These are phyloP conservation scores for Recurvirostra avosetta DNA, from an alignment of 2,113 vertebrate genomes.

Conservation along the genomic window DNA sequence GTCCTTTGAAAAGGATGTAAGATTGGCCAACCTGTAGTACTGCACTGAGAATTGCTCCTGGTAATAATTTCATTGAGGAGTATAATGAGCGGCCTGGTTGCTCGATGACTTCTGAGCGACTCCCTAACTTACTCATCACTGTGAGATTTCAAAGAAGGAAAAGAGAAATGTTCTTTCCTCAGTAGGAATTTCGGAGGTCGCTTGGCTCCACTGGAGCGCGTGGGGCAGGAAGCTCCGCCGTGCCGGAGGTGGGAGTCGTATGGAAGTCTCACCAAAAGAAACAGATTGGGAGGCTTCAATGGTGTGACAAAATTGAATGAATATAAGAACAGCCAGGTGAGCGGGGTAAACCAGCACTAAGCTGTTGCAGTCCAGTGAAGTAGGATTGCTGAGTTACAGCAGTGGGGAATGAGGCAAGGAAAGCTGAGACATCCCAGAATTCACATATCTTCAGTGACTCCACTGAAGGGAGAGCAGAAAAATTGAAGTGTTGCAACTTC, in stretches of 20 bases:
- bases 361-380: neutral
- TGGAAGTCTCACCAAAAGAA: neutral
- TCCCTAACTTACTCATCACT: neutral
- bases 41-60: neutral
- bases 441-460: neutral
- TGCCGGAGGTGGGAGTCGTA: neutral
- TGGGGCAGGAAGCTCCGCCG: neutral
- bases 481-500: neutral
- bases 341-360: neutral
- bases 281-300: neutral
- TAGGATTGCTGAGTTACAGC: neutral
- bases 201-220: rapidly evolving
- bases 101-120: neutral
- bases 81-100: neutral
- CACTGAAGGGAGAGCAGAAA: neutral
- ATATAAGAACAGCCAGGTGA: neutral
- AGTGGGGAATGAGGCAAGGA: neutral
- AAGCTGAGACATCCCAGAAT: neutral
- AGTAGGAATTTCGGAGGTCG: neutral
- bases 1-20: neutral
- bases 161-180: neutral
- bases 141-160: neutral
- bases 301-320: neutral
- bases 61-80: neutral
- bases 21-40: neutral